Evolutionary conservation across 2,888 invertebrate species (phyloP), one percentile per base, ranked within the genome.

Genomic region (Hecatera dysodea): DNA sequence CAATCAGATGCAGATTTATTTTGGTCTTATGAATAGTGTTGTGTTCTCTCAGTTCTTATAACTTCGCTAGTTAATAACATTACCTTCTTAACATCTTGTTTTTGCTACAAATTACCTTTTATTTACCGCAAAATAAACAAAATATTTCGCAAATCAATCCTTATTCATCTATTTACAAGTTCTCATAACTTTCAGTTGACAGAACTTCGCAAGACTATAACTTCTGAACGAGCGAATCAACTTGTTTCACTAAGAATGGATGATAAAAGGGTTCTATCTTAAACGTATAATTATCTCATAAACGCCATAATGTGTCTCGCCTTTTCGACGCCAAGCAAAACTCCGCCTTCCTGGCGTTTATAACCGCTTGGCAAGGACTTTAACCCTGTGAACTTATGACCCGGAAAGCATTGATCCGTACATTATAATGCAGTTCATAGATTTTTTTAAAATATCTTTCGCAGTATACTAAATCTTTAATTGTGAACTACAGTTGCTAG

Each of bases 301-400:
- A 75, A 76, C 59, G 59, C 22, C 36, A 29, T 56, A 67, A 57
- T 61, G 39, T 56, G 78, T 72, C 84, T 74, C 84, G 84, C 56
- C 83, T 60, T 9, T n/a, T 53, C 39, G 83, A 53, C 83, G 83
- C 83, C 83, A 67, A 63, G 67, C 76, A 75, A 27, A 65, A 52
- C 19, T 27, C 60, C 29, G 62, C 27, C 53, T 56, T 46, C 27
- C 50, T 75, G 53, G 65, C 66, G 29, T 56, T 48, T 57, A 59
- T 50, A 61, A 62, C 61, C 52, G 36, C 42, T 27, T 64, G 24
- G 12, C 19, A 12, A 72, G 76, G 57, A 53, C 61, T 78, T 27
- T 46, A 60, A 78, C 76, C 67, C 42, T 27, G 15, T 67, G 66
- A 67, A 67, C 66, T 62, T 57, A 19, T 44, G 72, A 65, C 57